These are phyloP conservation scores for Argopecten irradians DNA, from an alignment of 1,140 invertebrate genomes.

Conservation along the genomic window DNA sequence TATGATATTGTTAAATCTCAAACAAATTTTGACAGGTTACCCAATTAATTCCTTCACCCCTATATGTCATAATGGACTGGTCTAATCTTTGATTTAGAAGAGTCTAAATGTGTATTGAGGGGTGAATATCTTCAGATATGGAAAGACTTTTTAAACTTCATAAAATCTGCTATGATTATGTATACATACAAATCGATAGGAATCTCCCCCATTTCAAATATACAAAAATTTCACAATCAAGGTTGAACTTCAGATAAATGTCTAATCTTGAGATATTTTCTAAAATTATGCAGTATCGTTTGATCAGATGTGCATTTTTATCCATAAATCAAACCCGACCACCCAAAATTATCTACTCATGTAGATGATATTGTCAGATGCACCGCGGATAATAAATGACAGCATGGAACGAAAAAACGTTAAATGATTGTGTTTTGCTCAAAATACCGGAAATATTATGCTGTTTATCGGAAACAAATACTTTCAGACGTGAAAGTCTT, in stretches of 20 bases:
- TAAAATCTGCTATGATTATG: background rate
- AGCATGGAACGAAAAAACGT: background rate
- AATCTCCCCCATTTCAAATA: background rate
- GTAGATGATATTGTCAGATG: background rate
- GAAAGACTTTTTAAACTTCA: background rate
- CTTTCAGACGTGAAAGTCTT: background rate
- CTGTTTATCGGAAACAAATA: background rate
- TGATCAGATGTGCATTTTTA: background rate
- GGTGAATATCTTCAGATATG: background rate
- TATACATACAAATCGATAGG: background rate
- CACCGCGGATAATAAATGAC: background rate
- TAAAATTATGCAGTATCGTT: background rate
- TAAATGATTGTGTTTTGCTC: background rate
- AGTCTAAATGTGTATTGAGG: too few species aligned
- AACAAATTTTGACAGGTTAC: background rate
- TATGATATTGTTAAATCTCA: background rate
- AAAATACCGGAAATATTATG: background rate
- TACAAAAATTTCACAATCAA: background rate
- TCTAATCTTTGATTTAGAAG: too few species aligned
- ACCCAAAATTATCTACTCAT: background rate
- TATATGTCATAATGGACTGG: too few species aligned
- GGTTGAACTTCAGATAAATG: background rate
- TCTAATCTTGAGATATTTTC: background rate
- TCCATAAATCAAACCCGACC: background rate
- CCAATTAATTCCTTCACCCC: too few species aligned